Evolutionary conservation across 2,888 invertebrate species (phyloP).

Genomic region (Agrilus cyanescens): DNA sequence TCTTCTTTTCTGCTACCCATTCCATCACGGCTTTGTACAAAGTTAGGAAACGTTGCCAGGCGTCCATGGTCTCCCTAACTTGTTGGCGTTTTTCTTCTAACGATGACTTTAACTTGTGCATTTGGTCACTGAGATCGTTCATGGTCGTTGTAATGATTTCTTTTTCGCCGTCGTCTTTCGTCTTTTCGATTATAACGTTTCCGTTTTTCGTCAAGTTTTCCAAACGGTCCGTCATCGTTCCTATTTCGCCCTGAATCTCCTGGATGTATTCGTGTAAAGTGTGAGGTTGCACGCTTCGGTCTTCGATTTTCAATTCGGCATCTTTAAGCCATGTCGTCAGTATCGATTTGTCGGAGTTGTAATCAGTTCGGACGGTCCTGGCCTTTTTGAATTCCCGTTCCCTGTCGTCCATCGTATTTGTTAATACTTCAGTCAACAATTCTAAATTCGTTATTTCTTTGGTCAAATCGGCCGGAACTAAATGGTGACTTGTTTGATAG

Average conservation of each 20-base stretch:
- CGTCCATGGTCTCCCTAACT: slow-evolving; percentile 77
- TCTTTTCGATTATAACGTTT: slow-evolving; percentile 65
- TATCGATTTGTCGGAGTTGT: slow-evolving; percentile 65
- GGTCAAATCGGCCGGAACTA: slow-evolving; percentile 62
- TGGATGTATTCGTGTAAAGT: slow-evolving; percentile 66
- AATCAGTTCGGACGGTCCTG: slow-evolving; percentile 68
- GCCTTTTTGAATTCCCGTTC: slow-evolving; percentile 80
- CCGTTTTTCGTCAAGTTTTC: slow-evolving; percentile 71
- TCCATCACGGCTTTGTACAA: slow-evolving; percentile 69
- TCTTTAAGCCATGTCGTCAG: slow-evolving; percentile 74
- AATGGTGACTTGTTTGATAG: slow-evolving; percentile 50
- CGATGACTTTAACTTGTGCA: slow-evolving; percentile 65
- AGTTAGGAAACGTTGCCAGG: slow-evolving; percentile 76
- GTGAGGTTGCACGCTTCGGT: slow-evolving; percentile 66
- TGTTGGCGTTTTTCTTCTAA: slow-evolving; percentile 74
- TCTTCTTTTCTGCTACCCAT: slow-evolving; percentile 74
- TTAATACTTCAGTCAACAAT: slow-evolving; percentile 65
- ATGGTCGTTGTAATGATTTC: slow-evolving; percentile 64
- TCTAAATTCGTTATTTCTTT: slow-evolving; percentile 75
- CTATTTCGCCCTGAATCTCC: slow-evolving; percentile 64
- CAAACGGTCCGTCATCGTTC: slow-evolving; percentile 58
- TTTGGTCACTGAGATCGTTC: slow-evolving; percentile 62
- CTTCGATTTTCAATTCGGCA: slow-evolving; percentile 72
- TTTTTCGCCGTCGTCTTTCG: slow-evolving; percentile 65
- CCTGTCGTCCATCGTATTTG: slow-evolving; percentile 76